These are phyloP conservation scores for Zaprionus gabonicus DNA, from an alignment of 1,140 invertebrate genomes.

Conservation along the genomic window DNA sequence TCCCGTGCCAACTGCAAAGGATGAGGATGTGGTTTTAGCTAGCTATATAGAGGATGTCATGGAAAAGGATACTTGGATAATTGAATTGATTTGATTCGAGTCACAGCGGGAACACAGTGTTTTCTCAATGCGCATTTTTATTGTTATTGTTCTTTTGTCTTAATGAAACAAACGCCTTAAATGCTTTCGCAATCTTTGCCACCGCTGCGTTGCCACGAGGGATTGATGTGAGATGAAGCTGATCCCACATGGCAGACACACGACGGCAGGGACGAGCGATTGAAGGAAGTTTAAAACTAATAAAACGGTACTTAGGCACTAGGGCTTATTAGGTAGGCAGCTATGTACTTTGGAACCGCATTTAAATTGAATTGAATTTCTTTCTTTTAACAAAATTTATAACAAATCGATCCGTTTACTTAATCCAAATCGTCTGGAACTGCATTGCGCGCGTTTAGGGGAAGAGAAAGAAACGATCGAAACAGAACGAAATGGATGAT, in stretches of 20 bases:
- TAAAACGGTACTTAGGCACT: slow-evolving; percentile 76
- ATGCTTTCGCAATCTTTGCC: slow-evolving; percentile 56
- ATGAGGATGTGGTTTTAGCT: slow-evolving; percentile 35
- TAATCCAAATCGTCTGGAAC: slow-evolving; percentile 71
- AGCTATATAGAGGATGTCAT: background rate
- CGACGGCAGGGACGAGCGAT: background rate
- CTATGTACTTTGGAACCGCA: slow-evolving; percentile 34
- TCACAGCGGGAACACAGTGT: slow-evolving; percentile 18
- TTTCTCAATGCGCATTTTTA: slow-evolving; percentile 74
- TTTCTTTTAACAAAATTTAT: slow-evolving; percentile 33
- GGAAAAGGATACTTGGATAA: slow-evolving; percentile 2
- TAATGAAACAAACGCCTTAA: slow-evolving; percentile 64
- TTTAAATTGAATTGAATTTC: slow-evolving; percentile 44
- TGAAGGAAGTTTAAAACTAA: slow-evolving; percentile 33
- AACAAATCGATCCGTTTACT: slow-evolving; percentile 50
- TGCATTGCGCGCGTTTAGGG: slow-evolving; percentile 46
- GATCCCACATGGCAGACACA: slow-evolving; percentile 13
- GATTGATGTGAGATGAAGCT: slow-evolving; percentile 68
- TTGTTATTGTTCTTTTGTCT: slow-evolving; percentile 54
- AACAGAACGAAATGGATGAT: slow-evolving; percentile 46
- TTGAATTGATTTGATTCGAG: slow-evolving; percentile 23
- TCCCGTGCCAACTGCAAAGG: slow-evolving; percentile 73
- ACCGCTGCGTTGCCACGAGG: background rate
- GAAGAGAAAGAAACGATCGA: slow-evolving; percentile 41
- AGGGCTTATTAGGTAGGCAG: slow-evolving; percentile 51